Conservation (phyloP, 92 coral and sea anemone species). For the Diadumene lineata region DNA sequence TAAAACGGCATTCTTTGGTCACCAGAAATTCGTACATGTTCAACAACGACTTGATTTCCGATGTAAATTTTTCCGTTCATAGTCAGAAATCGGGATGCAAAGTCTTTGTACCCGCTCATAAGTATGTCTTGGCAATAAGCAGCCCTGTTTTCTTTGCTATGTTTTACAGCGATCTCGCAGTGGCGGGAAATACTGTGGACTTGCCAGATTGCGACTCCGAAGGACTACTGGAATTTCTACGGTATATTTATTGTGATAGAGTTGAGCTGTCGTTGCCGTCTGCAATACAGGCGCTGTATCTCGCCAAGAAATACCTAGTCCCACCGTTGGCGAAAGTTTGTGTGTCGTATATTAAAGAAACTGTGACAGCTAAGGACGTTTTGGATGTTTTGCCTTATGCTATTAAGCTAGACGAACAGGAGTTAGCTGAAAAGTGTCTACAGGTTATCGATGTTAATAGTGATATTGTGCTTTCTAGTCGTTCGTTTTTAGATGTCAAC, state of each 20-base stretch:
- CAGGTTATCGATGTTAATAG: conserved; percentile 60
- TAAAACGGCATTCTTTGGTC: conserved; percentile 20
- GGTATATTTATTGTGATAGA: conserved; percentile 68
- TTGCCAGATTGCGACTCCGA: conserved; percentile 75
- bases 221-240: conserved; percentile 68
- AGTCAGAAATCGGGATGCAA: conserved; percentile 19
- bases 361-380: conserved; percentile 55
- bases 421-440: conserved; percentile 64
- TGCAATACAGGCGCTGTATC: conserved; percentile 56
- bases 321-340: conserved; percentile 64
- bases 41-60: conserved; percentile 39
- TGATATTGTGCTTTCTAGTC: conserved; percentile 53
- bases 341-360: conserved; percentile 50
- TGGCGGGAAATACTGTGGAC: conserved; percentile 40
- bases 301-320: conserved; percentile 75
- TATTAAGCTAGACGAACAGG: conserved; percentile 56
- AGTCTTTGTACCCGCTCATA: conserved; percentile 71
- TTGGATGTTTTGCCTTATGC: conserved; percentile 68
- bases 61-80: conserved; percentile 29
- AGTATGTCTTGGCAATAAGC: conserved; percentile 68
- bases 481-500: conserved; percentile 48
- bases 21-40: conserved; percentile 39
- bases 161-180: conserved; percentile 61
- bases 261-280: conserved; percentile 58
- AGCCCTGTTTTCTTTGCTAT: conserved; percentile 84